A percentile compares a stretch with the other conserved stretches of the same genome.
Evolutionary conservation across 2,113 vertebrate species (phyloP).

Genomic region (Ursus arctos): DNA sequence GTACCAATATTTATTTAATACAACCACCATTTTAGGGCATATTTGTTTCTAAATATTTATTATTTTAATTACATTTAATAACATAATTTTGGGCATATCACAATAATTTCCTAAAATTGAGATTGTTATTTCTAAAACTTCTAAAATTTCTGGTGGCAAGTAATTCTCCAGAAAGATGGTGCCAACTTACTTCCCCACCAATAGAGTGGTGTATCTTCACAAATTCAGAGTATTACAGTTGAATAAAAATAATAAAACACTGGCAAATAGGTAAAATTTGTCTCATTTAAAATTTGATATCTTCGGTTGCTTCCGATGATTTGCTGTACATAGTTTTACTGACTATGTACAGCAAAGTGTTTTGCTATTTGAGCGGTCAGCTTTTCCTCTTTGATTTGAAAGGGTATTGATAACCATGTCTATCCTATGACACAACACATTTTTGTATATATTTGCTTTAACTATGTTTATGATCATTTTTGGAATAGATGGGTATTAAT

Average conservation of each 20-base stretch:
- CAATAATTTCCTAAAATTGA: neutral
- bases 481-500: neutral
- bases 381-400: neutral
- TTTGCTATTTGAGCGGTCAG: neutral
- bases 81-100: neutral
- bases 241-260: neutral
- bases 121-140: neutral
- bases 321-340: neutral
- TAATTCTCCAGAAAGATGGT: neutral
- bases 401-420: neutral
- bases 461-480: neutral
- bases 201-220: neutral
- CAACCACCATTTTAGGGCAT: neutral
- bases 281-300: neutral
- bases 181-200: fast-evolving
- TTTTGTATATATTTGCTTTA: neutral
- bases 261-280: neutral
- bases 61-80: neutral
- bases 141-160: neutral
- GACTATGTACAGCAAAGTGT: neutral
- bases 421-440: neutral
- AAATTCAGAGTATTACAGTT: neutral
- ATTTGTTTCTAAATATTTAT: neutral
- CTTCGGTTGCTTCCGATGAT: neutral
- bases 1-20: neutral